A percentile compares a stretch with the other conserved stretches of the same genome.
These are phyloP conservation scores for Entelurus aequoreus DNA, from an alignment of 2,113 vertebrate species.

Conservation along the genomic window DNA sequence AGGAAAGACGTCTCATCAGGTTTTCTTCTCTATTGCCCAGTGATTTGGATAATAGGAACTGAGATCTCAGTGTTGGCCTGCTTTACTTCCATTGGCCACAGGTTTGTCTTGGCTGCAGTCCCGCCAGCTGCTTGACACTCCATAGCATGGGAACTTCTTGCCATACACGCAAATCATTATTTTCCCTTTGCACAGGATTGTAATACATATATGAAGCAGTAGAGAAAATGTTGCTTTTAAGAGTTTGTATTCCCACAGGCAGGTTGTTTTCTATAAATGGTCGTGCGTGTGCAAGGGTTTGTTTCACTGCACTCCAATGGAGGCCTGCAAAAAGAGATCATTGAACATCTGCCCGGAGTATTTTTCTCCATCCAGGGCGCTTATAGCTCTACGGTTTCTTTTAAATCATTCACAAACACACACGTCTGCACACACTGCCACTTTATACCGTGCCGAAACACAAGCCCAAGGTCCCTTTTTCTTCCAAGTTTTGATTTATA, in stretches of 20 bases:
- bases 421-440: constrained; percentile 6
- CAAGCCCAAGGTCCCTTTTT: neutral
- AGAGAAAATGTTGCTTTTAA: constrained; percentile 28
- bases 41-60: constrained; percentile 70
- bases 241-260: constrained; percentile 26
- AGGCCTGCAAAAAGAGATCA: constrained; percentile 44
- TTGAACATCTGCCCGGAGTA: constrained; percentile 42
- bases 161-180: constrained; percentile 30
- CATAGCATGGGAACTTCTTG: constrained; percentile 80
- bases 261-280: constrained; percentile 24
- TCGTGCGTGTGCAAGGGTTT: constrained; percentile 16
- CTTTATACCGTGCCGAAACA: constrained; percentile 1
- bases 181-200: constrained; percentile 30
- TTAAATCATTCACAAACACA: constrained; percentile 40
- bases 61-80: constrained; percentile 46
- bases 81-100: constrained; percentile 52
- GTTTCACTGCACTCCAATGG: constrained; percentile 22
- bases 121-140: constrained; percentile 70
- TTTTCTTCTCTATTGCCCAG: constrained; percentile 31
- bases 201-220: constrained; percentile 26
- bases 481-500: constrained; percentile 42
- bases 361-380: constrained; percentile 46
- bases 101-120: constrained; percentile 61
- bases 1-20: constrained; percentile 56
- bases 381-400: constrained; percentile 45